A percentile compares a stretch with the other conserved stretches of the same genome.
These are phyloP conservation scores for Chromis chromis DNA, from an alignment of 2,797 vertebrate species.

Conservation along the genomic window DNA sequence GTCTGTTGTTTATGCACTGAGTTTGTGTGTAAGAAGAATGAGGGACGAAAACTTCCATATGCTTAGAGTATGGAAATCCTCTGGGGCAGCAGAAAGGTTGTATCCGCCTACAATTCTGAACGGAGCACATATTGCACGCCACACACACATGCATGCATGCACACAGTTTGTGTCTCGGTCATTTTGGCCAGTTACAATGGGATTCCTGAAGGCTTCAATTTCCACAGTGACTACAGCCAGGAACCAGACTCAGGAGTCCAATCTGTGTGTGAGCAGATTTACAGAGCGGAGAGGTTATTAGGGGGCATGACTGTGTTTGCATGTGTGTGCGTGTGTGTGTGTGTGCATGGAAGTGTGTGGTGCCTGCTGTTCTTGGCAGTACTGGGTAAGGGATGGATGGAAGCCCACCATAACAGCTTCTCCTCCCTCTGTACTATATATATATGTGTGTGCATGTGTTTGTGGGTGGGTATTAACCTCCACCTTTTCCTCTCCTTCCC, in stretches of 20 bases:
- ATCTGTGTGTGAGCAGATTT: slow-evolving; percentile 76
- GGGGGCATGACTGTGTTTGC: slow-evolving; percentile 51
- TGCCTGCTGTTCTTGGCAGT: slow-evolving; percentile 63
- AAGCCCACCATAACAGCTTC: slow-evolving; percentile 57
- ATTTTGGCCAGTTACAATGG: slow-evolving; percentile 70
- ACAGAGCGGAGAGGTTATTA: slow-evolving; percentile 72
- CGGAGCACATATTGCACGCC: slow-evolving; percentile 36
- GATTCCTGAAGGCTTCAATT: slow-evolving; percentile 79
- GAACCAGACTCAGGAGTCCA: slow-evolving; percentile 65
- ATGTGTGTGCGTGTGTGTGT: slow-evolving; percentile 22
- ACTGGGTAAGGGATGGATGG: slow-evolving; percentile 48
- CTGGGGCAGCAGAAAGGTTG: slow-evolving; percentile 47
- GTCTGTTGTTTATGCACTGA: neutral
- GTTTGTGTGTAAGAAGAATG: neutral
- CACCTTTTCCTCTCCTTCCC: slow-evolving; percentile 17
- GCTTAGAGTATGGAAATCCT: slow-evolving; percentile 13
- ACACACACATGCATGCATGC: slow-evolving; percentile 20
- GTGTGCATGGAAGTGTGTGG: slow-evolving; percentile 26
- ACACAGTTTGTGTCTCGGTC: slow-evolving; percentile 38
- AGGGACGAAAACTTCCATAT: slow-evolving; percentile 30
- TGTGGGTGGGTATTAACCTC: slow-evolving; percentile 21
- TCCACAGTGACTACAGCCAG: slow-evolving; percentile 75
- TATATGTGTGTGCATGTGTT: slow-evolving; percentile 2
- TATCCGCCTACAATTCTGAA: slow-evolving; percentile 51
- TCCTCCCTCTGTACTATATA: slow-evolving; percentile 30